Percentiles rank a stretch among this genome's conserved stretches.
These are phyloP conservation scores for Trichopoda pennipes DNA, from an alignment of 2,888 invertebrate species.

Conservation along the genomic window DNA sequence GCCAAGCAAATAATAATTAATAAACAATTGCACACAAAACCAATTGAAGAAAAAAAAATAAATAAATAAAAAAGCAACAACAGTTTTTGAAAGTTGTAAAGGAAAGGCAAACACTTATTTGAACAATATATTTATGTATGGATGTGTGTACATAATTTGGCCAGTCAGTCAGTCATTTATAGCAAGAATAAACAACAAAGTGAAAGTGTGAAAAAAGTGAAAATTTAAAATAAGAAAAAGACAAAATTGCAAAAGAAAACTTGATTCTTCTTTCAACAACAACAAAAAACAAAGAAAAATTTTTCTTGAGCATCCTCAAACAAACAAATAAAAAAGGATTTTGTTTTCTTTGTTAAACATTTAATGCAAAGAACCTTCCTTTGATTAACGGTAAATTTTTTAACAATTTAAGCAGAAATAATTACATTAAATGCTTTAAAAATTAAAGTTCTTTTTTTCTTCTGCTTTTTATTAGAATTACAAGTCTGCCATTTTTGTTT, in stretches of 20 bases:
- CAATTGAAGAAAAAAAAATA: constrained; percentile 16
- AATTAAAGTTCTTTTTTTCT: background rate
- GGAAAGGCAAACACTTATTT: background rate
- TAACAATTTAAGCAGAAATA: background rate
- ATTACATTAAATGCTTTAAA: background rate
- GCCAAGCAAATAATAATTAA: constrained; percentile 27
- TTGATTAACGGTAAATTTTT: background rate
- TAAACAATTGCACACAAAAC: constrained; percentile 1
- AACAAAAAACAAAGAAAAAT: constrained; percentile 14
- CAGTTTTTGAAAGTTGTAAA: constrained; percentile 57
- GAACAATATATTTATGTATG: background rate
- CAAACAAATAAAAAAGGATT: background rate
- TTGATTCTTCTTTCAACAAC: background rate
- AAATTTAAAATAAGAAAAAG: background rate
- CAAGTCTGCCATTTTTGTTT: constrained; percentile 20
- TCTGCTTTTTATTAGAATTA: background rate
- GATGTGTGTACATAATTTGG: no score
- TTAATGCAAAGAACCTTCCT: background rate
- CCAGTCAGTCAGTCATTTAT: constrained; percentile 10
- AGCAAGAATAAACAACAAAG: constrained; percentile 27
- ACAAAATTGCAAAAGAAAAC: background rate
- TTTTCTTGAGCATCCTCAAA: background rate
- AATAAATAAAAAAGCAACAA: constrained; percentile 15
- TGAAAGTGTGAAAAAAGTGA: constrained; percentile 60
- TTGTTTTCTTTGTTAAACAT: no score